These are phyloP conservation scores for Barypeithes pellucidus DNA, from an alignment of 2,888 invertebrate species.

Conservation along the genomic window DNA sequence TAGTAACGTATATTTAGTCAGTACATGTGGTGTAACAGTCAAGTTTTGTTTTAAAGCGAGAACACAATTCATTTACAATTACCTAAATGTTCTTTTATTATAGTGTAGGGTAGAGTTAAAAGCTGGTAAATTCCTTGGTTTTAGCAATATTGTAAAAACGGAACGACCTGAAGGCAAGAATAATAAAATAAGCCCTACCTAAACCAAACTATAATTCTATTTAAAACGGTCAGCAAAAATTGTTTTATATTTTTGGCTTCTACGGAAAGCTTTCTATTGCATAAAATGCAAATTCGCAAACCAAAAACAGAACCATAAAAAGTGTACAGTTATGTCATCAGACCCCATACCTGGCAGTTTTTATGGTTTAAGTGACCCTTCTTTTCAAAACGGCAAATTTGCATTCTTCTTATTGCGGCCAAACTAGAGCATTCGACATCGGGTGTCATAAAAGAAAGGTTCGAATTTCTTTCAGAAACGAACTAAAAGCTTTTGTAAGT, in stretches of 20 bases:
- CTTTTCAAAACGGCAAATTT: constrained; percentile 31
- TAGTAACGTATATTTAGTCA: too few relatives aligned
- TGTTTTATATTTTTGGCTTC: constrained; percentile 20
- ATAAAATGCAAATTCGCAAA: constrained; percentile 34
- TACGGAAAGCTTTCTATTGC: constrained; percentile 27
- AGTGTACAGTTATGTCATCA: constrained; percentile 39
- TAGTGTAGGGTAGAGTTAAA: too few relatives aligned
- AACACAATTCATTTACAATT: too few relatives aligned
- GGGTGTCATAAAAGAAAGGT: constrained; percentile 33
- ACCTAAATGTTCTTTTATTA: too few relatives aligned
- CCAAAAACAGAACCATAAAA: constrained; percentile 29
- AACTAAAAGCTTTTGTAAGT: constrained; percentile 26
- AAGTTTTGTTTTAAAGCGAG: too few relatives aligned
- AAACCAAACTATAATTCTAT: too few relatives aligned
- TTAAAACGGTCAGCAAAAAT: background rate
- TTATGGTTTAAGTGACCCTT: constrained; percentile 40
- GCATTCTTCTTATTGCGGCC: constrained; percentile 35
- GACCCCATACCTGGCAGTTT: constrained; percentile 36
- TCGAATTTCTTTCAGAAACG: background rate
- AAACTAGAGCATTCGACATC: constrained; percentile 39
- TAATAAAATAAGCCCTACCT: too few relatives aligned
- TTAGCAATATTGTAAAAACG: too few relatives aligned
- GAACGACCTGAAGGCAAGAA: too few relatives aligned
- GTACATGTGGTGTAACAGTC: too few relatives aligned
- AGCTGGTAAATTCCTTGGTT: too few relatives aligned